Conservation (phyloP, 2,888 invertebrate species). For the Girardia tigrina region DNA sequence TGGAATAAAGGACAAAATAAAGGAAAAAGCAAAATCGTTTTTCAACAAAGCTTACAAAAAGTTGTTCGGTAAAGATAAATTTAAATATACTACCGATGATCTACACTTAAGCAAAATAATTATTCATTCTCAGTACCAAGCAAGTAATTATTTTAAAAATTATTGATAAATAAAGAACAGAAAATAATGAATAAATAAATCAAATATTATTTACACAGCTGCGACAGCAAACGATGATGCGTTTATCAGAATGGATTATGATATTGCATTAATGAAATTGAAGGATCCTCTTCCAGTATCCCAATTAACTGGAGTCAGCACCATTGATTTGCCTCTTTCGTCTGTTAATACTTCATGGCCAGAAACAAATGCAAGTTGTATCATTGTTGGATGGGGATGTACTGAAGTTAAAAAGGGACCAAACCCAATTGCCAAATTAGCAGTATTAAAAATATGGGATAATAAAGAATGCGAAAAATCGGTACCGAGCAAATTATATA, state of each 20-base stretch:
- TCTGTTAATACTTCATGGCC: not conserved
- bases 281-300: not conserved
- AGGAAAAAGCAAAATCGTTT: not conserved
- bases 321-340: not conserved
- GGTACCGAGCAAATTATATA: not conserved
- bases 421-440: not conserved
- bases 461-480: slow-evolving; percentile 6
- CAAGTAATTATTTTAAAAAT: not conserved
- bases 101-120: not conserved
- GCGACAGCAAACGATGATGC: not conserved
- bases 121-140: not conserved
- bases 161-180: not conserved
- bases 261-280: slow-evolving; percentile 4
- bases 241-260: not conserved
- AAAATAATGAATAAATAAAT: not conserved
- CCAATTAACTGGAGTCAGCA: slow-evolving; percentile 2
- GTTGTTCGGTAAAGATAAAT: slow-evolving; percentile 6
- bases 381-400: not conserved
- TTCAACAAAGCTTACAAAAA: slow-evolving; percentile 10
- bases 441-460: not conserved
- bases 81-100: not conserved
- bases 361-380: not conserved
- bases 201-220: not conserved
- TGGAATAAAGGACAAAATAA: not conserved
- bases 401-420: not conserved